A percentile compares a stretch with the other conserved stretches of the same genome.
Evolutionary conservation across 2,888 invertebrate genomes (phyloP).

Genomic region (Amphipyra tragopoginis): DNA sequence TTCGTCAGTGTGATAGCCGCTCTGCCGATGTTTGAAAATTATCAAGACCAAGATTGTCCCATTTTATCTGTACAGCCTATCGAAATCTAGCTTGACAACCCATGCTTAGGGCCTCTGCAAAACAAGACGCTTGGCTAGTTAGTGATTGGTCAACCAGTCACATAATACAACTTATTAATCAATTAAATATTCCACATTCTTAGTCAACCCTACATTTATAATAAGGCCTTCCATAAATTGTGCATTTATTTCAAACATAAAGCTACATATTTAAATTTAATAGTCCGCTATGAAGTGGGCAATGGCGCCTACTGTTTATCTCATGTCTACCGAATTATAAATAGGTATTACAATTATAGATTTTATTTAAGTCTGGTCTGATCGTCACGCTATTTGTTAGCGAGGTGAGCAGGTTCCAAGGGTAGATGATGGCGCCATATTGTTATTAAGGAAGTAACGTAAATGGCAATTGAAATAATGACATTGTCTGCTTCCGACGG

Average conservation of each 20-base stretch:
- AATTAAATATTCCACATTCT: conserved; percentile 32
- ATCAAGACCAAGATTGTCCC: no score
- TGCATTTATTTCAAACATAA: conserved; percentile 54
- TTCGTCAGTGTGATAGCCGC: no score
- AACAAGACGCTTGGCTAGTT: no score
- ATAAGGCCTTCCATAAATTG: conserved; percentile 48
- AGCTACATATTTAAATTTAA: conserved; percentile 50
- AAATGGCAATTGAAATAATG: conserved; percentile 26
- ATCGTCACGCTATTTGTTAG: conserved; percentile 16
- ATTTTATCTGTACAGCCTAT: no score
- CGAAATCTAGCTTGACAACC: no score
- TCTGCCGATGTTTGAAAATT: no score
- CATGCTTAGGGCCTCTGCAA: no score
- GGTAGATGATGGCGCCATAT: conserved; percentile 41
- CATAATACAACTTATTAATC: conserved; percentile 28
- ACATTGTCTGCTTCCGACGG: conserved; percentile 37
- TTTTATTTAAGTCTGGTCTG: conserved; percentile 36
- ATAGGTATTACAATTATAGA: conserved; percentile 54
- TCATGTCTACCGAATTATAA: conserved; percentile 40
- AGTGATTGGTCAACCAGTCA: background rate
- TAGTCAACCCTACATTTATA: conserved; percentile 27
- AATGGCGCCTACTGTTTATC: conserved; percentile 50
- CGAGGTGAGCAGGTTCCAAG: conserved; percentile 48
- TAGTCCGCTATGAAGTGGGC: conserved; percentile 40
- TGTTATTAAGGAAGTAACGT: conserved; percentile 20